Evolutionary conservation across 2,888 invertebrate genomes (phyloP).

Genomic region (Campoplex capitator): DNA sequence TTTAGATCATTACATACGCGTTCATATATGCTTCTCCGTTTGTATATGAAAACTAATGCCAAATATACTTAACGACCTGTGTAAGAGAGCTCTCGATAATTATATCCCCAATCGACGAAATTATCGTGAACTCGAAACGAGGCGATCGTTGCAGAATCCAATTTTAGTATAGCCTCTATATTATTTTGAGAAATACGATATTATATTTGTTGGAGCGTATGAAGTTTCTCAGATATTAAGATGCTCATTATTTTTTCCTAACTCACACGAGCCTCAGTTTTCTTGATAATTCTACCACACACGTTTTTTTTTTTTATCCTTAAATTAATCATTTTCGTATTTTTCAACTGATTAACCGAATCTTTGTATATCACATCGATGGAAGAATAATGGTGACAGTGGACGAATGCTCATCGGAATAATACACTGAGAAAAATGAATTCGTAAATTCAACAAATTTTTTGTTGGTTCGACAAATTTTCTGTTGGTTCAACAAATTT

Average conservation of each 20-base stretch:
- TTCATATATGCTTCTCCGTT: background rate
- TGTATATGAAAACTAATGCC: conserved; percentile 2
- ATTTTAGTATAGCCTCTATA: conserved; percentile 57
- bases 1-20: background rate
- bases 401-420: background rate
- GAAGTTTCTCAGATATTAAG: conserved; percentile 22
- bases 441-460: too few relatives aligned
- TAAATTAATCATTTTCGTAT: background rate
- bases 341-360: background rate
- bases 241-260: conserved; percentile 10
- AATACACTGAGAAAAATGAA: too few relatives aligned
- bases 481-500: too few relatives aligned
- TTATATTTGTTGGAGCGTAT: conserved; percentile 62
- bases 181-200: conserved; percentile 77
- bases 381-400: background rate
- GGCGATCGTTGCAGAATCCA: conserved; percentile 37
- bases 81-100: conserved; percentile 5
- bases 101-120: conserved; percentile 33
- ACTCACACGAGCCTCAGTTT: background rate
- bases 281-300: conserved; percentile 6
- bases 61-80: conserved; percentile 22
- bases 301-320: background rate
- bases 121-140: conserved; percentile 54
- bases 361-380: background rate
- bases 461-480: too few relatives aligned